Percentiles rank a stretch among this genome's conserved stretches.
phyloP scores from a whole-genome alignment of 2,797 vertebrate species.

The Anableps anableps region DNA sequence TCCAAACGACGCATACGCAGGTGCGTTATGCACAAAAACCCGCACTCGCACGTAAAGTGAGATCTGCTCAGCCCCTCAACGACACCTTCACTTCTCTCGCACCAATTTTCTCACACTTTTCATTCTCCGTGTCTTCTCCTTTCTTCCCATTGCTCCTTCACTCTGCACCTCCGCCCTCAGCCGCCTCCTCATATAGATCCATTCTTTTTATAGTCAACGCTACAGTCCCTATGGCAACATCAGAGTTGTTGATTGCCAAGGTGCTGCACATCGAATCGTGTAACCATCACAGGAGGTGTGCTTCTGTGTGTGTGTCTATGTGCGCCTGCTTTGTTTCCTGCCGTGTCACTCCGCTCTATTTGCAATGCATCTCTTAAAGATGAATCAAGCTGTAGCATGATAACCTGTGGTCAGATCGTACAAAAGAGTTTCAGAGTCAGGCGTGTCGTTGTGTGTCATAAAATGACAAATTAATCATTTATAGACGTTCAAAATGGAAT shows the following conservation, averaged over 20 bases:
- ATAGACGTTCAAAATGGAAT: constrained; percentile 23
- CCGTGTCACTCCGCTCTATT: constrained; percentile 26
- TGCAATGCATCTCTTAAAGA: constrained; percentile 33
- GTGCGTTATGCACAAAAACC: constrained; percentile 48
- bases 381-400: constrained; percentile 49
- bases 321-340: constrained; percentile 14
- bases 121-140: constrained; percentile 62
- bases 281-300: constrained; percentile 60
- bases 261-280: constrained; percentile 76
- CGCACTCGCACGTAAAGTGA: constrained; percentile 49
- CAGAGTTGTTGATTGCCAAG: constrained; percentile 80
- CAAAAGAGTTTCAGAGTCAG: constrained; percentile 30
- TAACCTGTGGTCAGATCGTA: constrained; percentile 30
- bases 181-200: constrained; percentile 76
- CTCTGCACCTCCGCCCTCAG: constrained; percentile 73
- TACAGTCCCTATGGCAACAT: constrained; percentile 79
- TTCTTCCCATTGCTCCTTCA: constrained; percentile 62
- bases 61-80: constrained; percentile 61
- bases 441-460: constrained; percentile 23
- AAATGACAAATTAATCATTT: constrained; percentile 39
- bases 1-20: constrained; percentile 59
- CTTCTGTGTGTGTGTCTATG: constrained; percentile 17
- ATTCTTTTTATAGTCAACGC: constrained; percentile 79
- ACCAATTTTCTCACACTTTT: constrained; percentile 78
- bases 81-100: constrained; percentile 70